These are phyloP conservation scores for Nephrotoma flavescens DNA, from an alignment of 2,888 invertebrate species.

Conservation along the genomic window DNA sequence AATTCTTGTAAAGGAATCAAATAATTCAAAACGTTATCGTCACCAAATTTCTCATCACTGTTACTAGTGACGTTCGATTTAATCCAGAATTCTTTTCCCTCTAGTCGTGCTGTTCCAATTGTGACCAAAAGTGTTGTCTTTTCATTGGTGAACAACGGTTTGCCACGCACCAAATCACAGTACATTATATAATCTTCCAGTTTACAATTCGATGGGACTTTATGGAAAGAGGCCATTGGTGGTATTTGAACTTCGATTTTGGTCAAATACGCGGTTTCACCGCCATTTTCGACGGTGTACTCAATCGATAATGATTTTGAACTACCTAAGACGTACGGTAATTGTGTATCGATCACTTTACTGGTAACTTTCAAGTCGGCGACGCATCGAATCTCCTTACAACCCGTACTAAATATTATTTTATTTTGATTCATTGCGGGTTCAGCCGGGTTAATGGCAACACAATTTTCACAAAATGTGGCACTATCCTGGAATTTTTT, in stretches of 20 bases:
- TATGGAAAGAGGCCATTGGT: constrained; percentile 25
- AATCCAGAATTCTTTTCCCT: constrained; percentile 21
- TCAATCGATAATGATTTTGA: constrained; percentile 22
- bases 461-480: constrained; percentile 28
- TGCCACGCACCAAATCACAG: constrained; percentile 1
- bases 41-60: constrained; percentile 22
- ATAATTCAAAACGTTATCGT: constrained; percentile 21
- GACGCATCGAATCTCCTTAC: constrained; percentile 26
- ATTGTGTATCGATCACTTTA: constrained; percentile 10
- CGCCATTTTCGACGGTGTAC: constrained; percentile 29
- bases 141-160: background rate
- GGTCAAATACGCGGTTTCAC: constrained; percentile 36
- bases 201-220: constrained; percentile 26
- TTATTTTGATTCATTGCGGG: constrained; percentile 23
- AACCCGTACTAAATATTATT: constrained; percentile 31
- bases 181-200: background rate
- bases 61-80: constrained; percentile 28
- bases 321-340: constrained; percentile 26
- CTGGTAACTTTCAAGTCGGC: constrained; percentile 26
- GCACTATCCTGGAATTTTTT: constrained; percentile 25
- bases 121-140: background rate
- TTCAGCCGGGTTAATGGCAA: constrained; percentile 29
- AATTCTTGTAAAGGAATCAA: constrained; percentile 23
- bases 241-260: constrained; percentile 33
- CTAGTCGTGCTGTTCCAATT: background rate